Base-by-base conservation (phyloP, 2,113 vertebrate species). In the Vulpes vulpes region DNA sequence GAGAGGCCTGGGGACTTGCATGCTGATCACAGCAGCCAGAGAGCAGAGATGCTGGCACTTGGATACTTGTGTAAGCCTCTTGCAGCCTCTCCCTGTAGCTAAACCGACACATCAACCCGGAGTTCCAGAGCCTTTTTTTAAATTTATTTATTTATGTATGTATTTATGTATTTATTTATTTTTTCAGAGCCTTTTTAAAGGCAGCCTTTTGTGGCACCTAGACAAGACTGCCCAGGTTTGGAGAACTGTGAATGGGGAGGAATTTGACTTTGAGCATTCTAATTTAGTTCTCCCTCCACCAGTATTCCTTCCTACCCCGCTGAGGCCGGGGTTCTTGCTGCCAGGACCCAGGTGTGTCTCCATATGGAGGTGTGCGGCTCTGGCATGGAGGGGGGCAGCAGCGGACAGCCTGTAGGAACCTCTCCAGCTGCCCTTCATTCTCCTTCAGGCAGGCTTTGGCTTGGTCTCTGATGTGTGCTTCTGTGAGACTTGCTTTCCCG, bases 281-380 rank as follows among this genome's bases (percentile, higher is more conserved):
- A 59, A 95, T 69, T 79, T 91, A 38, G 32, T 84, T 88, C 30
- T 27, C 53, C 49, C 16, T 91, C 65, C 65, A 53, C 35, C 49
- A 76, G 43, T 88, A 64, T 76, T 67, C n/a, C 62, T 82, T 93
- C 94, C 92, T 85, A 14, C 8, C 14, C 92, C 78, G 67, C 89
- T 43, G 89, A 91, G 81, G 64, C 65, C 30, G 11, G 35, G 12
- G n/a, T 57, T 78, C 20, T 86, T 73, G 92, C 85, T 97, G 97
- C 97, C 97, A 97, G 76, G 82, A 93, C 2, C 79, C 94, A 96
- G 64, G 92, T 93, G 94, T 38, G 82, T 92, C 65, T 96, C 96
- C 97, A 96, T 95, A 95, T 97, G 97, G 97, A 93, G 67, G 65
- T 64, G 19, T 38, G 43, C 0, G 5, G 65, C 53, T 82, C 89